A percentile compares a stretch with the other conserved stretches of the same genome.
Evolutionary conservation across 37 sponge, comb jelly and placozoan species (phyloP).

Genomic region (Aplysina aerophoba): DNA sequence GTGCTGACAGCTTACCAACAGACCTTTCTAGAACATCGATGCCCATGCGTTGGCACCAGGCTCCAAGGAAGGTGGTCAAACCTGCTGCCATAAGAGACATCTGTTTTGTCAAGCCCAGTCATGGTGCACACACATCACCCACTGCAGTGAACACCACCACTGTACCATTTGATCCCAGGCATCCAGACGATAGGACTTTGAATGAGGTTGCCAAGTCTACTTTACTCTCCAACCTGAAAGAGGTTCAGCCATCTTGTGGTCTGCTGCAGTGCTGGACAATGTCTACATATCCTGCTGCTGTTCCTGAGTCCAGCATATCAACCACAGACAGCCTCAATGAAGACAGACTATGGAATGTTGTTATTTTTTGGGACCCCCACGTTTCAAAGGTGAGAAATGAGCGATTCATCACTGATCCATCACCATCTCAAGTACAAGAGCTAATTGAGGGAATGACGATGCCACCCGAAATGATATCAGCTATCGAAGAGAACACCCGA

Average conservation of each 20-base stretch:
- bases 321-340: background rate
- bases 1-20: background rate
- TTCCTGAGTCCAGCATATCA: background rate
- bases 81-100: background rate
- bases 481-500: background rate
- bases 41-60: conserved; percentile 37
- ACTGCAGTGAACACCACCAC: background rate
- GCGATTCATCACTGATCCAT: background rate
- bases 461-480: background rate
- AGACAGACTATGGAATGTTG: background rate
- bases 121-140: background rate
- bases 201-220: background rate
- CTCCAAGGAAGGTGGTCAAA: background rate
- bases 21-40: conserved; percentile 23
- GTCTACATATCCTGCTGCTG: background rate
- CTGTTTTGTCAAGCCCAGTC: conserved; percentile 31
- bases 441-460: background rate
- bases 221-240: background rate
- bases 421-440: conserved; percentile 2
- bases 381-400: background rate
- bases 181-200: conserved; percentile 17
- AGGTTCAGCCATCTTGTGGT: background rate
- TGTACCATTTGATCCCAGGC: conserved; percentile 5
- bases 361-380: conserved; percentile 3
- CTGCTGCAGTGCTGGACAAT: background rate